A percentile compares a stretch with the other conserved stretches of the same genome.
Conservation (phyloP, 2,888 invertebrate species). For the Dicyrtomina minuta region DNA sequence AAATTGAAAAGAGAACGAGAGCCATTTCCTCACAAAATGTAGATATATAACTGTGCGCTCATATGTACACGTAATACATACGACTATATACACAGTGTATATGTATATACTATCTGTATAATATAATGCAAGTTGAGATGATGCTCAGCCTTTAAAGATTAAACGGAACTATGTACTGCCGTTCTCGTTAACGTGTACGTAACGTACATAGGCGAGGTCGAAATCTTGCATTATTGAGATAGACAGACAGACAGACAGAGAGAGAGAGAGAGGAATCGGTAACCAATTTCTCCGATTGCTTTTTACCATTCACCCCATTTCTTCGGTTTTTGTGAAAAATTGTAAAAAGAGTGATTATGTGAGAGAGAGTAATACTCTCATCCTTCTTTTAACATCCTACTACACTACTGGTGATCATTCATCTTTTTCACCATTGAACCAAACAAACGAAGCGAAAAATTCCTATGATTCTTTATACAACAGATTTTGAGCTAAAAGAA, state of each 20-base stretch:
- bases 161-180: not conserved
- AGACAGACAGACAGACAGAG: not conserved
- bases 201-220: too few species aligned
- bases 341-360: not conserved
- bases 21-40: not conserved
- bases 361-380: not conserved
- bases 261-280: not conserved
- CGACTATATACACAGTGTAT: too few species aligned
- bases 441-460: not conserved
- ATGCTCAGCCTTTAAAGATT: not conserved
- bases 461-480: too few species aligned
- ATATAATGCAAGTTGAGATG: too few species aligned
- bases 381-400: not conserved
- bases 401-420: conserved; percentile 1
- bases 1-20: not conserved
- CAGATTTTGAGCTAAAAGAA: too few species aligned
- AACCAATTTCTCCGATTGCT: conserved; percentile 20
- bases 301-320: not conserved
- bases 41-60: too few species aligned
- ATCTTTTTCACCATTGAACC: conserved; percentile 2
- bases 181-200: too few species aligned
- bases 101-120: too few species aligned
- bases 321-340: not conserved
- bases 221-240: too few species aligned
- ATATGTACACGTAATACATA: too few species aligned